Conservation (phyloP, 2,113 vertebrate species). For the Sciurus niger region DNA sequence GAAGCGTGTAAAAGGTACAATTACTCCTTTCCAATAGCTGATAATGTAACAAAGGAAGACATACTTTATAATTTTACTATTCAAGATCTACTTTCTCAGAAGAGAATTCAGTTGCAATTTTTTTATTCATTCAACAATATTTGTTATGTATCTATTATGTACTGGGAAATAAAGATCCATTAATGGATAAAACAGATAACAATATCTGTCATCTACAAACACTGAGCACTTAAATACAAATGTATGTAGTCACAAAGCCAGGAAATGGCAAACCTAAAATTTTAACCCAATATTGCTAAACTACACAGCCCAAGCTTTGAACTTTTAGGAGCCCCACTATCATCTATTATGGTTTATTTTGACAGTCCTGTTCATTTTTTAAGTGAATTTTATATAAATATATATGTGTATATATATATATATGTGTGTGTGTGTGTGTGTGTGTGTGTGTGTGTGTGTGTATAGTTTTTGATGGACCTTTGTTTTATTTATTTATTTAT, state of each 20-base stretch:
- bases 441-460: too few relatives aligned
- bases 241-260: not conserved
- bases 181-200: not conserved
- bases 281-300: not conserved
- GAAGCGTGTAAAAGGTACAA: constrained; percentile 64
- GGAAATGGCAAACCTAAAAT: not conserved
- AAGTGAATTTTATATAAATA: not conserved
- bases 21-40: constrained; percentile 32
- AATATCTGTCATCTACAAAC: not conserved
- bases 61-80: not conserved
- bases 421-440: too few relatives aligned
- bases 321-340: not conserved
- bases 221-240: not conserved
- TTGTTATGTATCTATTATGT: constrained; percentile 18
- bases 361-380: not conserved
- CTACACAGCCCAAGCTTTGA: not conserved
- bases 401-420: too few relatives aligned
- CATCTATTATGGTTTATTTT: not conserved
- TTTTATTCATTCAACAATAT: constrained; percentile 12
- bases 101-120: constrained; percentile 6
- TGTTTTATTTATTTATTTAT: too few relatives aligned
- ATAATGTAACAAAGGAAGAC: constrained; percentile 53
- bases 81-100: not conserved
- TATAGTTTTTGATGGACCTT: not conserved
- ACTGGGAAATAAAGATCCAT: constrained; percentile 21